Evolutionary conservation across 1,140 invertebrate species (phyloP).

Genomic region (Papilio helenus): DNA sequence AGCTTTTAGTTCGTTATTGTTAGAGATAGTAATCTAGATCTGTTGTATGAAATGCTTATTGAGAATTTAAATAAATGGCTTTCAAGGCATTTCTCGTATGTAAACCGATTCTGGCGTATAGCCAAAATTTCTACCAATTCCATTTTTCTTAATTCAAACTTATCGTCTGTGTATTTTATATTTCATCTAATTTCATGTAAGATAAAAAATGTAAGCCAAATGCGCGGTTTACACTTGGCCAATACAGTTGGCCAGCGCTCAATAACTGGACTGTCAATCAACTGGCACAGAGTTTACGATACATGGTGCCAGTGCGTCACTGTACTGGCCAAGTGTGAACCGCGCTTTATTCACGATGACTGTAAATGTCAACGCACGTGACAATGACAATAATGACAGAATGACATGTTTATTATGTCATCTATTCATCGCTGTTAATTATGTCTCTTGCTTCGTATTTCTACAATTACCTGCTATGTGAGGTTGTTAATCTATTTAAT

Average conservation of each 20-base stretch:
- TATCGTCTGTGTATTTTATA: too few relatives aligned
- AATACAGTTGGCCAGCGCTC: too few relatives aligned
- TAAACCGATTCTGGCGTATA: too few relatives aligned
- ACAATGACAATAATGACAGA: not conserved
- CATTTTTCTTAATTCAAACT: too few relatives aligned
- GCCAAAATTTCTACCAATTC: too few relatives aligned
- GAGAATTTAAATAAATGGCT: not conserved
- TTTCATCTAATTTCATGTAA: too few relatives aligned
- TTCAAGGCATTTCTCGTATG: not conserved
- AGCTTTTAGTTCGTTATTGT: not conserved
- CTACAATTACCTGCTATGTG: not conserved
- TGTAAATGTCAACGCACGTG: not conserved
- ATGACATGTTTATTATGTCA: constrained; percentile 5
- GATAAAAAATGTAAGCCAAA: too few relatives aligned
- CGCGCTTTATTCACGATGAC: not conserved
- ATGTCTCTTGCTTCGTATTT: not conserved
- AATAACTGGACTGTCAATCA: too few relatives aligned
- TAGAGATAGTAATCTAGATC: not conserved
- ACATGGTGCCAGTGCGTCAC: too few relatives aligned
- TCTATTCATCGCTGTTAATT: not conserved
- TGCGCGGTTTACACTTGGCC: too few relatives aligned
- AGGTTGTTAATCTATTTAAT: not conserved
- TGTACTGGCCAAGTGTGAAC: too few relatives aligned
- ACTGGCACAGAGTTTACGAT: too few relatives aligned
- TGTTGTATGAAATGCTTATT: not conserved